Conservation (phyloP, 1,140 invertebrate species). For the Aphelinus certus region DNA sequence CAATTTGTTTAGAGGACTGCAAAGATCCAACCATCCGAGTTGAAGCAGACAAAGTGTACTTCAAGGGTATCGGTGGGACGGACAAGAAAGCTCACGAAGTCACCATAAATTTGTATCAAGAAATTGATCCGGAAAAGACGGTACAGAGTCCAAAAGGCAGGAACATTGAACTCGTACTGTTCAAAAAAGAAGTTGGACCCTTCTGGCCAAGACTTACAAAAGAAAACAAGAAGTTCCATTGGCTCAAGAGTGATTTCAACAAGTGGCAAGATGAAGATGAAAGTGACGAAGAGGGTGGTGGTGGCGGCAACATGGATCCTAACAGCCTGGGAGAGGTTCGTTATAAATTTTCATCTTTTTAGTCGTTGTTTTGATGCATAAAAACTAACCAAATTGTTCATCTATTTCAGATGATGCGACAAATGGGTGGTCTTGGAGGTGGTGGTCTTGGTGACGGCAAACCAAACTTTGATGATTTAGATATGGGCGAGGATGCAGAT, state of each 20-base stretch:
- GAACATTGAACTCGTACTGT: slow-evolving; percentile 69
- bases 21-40: slow-evolving; percentile 86
- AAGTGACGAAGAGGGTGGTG: slow-evolving; percentile 71
- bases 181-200: slow-evolving; percentile 76
- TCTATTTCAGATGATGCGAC: slow-evolving; percentile 66
- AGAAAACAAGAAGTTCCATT: slow-evolving; percentile 90
- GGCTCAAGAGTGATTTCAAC: slow-evolving; percentile 96
- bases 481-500: slow-evolving; percentile 55
- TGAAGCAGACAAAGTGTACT: slow-evolving; percentile 82
- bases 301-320: slow-evolving; percentile 55
- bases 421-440: slow-evolving; percentile 68
- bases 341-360: not conserved
- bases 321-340: slow-evolving; percentile 68
- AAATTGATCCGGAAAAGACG: slow-evolving; percentile 84
- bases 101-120: slow-evolving; percentile 82
- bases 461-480: slow-evolving; percentile 66
- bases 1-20: slow-evolving; percentile 89
- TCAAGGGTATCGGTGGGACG: slow-evolving; percentile 86
- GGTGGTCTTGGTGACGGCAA: slow-evolving; percentile 61
- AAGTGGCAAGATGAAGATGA: slow-evolving; percentile 97
- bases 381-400: not conserved
- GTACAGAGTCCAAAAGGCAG: slow-evolving; percentile 69
- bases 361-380: slow-evolving; percentile 2
- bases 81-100: slow-evolving; percentile 87
- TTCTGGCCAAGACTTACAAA: slow-evolving; percentile 91